A percentile compares a stretch with the other conserved stretches of the same genome.
Conservation (phyloP, 2,113 vertebrate species). For the Mobula hypostoma region DNA sequence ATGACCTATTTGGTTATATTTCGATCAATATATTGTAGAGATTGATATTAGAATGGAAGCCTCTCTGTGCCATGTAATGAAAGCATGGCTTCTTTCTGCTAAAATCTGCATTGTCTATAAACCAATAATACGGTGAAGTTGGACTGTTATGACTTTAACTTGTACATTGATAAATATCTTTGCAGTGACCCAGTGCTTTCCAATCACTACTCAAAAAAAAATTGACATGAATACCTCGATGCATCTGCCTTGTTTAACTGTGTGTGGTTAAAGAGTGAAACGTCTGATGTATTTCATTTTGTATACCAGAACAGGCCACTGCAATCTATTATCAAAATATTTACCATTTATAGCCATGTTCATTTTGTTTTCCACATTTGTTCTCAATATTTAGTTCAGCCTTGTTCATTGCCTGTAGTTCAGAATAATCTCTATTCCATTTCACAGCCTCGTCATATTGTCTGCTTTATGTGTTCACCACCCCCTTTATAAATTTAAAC, state of each 20-base stretch:
- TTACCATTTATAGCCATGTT: neutral
- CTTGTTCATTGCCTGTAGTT: neutral
- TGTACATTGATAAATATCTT: neutral
- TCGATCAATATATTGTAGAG: neutral
- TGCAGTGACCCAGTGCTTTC: neutral
- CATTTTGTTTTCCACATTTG: too few species aligned
- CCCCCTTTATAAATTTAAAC: neutral
- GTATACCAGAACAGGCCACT: neutral
- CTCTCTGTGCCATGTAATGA: too few species aligned
- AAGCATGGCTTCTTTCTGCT: neutral
- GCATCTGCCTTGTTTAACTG: neutral
- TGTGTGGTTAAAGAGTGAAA: neutral
- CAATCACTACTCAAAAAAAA: neutral
- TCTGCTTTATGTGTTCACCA: neutral
- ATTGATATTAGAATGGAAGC: neutral
- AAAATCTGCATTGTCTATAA: neutral
- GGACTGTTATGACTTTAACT: neutral
- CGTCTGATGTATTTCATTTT: neutral
- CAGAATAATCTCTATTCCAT: neutral
- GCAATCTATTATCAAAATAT: neutral
- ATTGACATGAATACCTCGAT: neutral
- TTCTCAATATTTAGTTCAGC: too few species aligned
- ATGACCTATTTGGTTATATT: neutral
- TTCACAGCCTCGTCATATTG: neutral
- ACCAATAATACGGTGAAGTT: neutral